Evolutionary conservation across 2,113 vertebrate species (phyloP).

Genomic region (Phocoena phocoena): DNA sequence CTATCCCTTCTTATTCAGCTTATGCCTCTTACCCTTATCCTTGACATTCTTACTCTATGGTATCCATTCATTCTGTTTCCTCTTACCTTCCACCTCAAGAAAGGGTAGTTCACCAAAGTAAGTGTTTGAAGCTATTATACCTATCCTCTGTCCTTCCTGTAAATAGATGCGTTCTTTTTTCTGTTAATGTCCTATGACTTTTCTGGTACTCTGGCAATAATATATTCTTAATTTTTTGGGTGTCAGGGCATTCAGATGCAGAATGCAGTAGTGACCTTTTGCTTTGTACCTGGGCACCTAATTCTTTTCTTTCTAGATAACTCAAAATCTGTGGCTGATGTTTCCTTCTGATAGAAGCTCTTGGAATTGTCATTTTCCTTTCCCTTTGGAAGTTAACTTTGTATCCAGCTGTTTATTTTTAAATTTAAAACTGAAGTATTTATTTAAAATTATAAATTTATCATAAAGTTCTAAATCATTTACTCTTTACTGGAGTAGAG

Average conservation of each 20-base stretch:
- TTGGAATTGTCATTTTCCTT: slow-evolving; percentile 44
- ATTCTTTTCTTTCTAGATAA: slow-evolving; percentile 38
- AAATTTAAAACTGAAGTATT: slow-evolving; percentile 11
- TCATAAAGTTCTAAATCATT: slow-evolving; percentile 9
- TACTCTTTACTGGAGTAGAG: neutral
- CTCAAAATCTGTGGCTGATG: neutral
- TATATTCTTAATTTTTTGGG: neutral
- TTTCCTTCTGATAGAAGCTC: slow-evolving; percentile 16
- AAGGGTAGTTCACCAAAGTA: neutral
- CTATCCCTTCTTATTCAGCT: neutral
- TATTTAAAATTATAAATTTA: neutral
- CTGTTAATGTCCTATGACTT: neutral
- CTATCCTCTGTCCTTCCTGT: slow-evolving; percentile 6
- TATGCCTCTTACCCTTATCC: neutral
- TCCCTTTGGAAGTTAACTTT: slow-evolving; percentile 52
- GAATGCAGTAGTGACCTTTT: neutral
- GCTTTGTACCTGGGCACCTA: neutral
- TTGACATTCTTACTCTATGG: neutral
- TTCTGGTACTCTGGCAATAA: neutral
- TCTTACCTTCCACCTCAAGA: neutral
- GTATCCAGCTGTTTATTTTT: slow-evolving; percentile 36
- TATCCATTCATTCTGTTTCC: neutral
- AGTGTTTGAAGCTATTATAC: neutral
- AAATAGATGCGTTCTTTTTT: neutral
- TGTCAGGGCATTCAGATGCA: neutral